Conservation (phyloP, 37 sponge, comb jelly and placozoan genomes). For the Bolinopsis microptera region DNA sequence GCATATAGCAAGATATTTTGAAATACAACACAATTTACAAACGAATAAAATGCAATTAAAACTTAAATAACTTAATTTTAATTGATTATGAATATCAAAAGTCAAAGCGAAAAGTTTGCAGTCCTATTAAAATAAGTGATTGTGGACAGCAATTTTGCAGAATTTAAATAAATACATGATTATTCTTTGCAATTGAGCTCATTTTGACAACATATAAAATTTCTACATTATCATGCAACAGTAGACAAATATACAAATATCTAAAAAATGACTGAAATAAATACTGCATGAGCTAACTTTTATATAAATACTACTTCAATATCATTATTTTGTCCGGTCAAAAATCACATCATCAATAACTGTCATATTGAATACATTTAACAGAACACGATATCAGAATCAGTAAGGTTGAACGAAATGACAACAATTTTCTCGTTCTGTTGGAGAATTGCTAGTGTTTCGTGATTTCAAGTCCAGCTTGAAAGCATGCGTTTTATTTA, state of each 20-base stretch:
- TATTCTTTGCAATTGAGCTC: not conserved
- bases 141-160: not conserved
- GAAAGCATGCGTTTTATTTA: slow-evolving; percentile 15
- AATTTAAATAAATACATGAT: not conserved
- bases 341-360: not conserved
- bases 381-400: not conserved
- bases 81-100: not conserved
- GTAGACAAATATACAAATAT: slow-evolving; percentile 17
- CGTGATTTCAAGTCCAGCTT: slow-evolving; percentile 22
- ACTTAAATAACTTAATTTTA: slow-evolving; percentile 9
- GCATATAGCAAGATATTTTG: slow-evolving; percentile 49
- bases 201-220: not conserved
- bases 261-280: slow-evolving; percentile 47
- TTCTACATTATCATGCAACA: not conserved
- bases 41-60: slow-evolving; percentile 21
- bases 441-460: no score
- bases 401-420: not conserved
- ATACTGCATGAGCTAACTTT: not conserved
- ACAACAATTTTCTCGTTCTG: no score
- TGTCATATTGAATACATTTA: not conserved
- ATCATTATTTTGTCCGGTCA: not conserved
- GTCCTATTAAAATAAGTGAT: not conserved
- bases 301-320: not conserved
- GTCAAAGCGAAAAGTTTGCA: not conserved
- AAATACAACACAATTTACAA: slow-evolving; percentile 52